These are phyloP conservation scores for Drosophila histrio DNA, from an alignment of 2,888 invertebrate genomes.

Conservation along the genomic window DNA sequence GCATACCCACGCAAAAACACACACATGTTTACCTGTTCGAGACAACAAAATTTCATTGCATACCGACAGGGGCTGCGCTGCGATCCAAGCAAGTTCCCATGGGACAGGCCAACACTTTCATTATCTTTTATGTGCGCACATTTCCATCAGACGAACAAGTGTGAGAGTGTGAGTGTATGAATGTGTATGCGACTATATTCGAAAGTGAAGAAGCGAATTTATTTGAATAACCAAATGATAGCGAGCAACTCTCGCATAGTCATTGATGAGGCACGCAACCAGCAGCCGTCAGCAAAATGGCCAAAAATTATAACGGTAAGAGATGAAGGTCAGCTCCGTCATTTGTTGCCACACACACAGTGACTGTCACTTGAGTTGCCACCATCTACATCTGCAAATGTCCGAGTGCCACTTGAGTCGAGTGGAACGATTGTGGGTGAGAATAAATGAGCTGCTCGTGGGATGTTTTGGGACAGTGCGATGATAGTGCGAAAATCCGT, in stretches of 20 bases:
- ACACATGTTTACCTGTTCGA: constrained; percentile 20
- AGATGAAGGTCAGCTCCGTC: background rate
- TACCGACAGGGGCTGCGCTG: constrained; percentile 27
- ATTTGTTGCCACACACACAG: background rate
- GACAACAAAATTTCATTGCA: constrained; percentile 48
- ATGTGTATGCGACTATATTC: constrained; percentile 1
- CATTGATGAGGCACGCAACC: constrained; percentile 42
- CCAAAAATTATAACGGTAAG: constrained; percentile 40
- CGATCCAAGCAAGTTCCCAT: constrained; percentile 10
- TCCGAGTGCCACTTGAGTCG: constrained; percentile 33
- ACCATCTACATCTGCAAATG: background rate
- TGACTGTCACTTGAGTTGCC: too few relatives aligned
- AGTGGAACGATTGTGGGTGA: constrained; percentile 16
- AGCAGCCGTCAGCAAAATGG: constrained; percentile 38
- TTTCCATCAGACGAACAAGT: constrained; percentile 26
- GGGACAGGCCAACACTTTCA: constrained; percentile 55
- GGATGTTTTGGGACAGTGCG: constrained; percentile 23
- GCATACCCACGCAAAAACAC: background rate
- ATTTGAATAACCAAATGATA: constrained; percentile 62
- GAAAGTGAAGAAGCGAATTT: constrained; percentile 38
- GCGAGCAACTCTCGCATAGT: constrained; percentile 21
- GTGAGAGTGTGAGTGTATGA: background rate
- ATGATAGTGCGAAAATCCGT: constrained; percentile 49
- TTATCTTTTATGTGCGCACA: constrained; percentile 66
- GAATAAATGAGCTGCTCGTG: constrained; percentile 46